Evolutionary conservation across 2,888 invertebrate genomes (phyloP).

Genomic region (Helicoverpa assulta): DNA sequence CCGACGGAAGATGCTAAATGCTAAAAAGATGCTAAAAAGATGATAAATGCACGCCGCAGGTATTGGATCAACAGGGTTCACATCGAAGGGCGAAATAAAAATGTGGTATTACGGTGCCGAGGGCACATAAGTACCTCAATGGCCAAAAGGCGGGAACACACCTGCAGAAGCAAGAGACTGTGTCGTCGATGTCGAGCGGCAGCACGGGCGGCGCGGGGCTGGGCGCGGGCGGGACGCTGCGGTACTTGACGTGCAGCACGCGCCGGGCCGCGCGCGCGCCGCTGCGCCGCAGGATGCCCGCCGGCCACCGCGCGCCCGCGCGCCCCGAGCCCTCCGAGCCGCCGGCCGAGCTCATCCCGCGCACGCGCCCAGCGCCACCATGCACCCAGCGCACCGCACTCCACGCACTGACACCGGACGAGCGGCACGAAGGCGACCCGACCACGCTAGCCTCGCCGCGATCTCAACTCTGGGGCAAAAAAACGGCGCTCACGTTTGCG

Average conservation of each 20-base stretch:
- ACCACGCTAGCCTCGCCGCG: conserved; percentile 2
- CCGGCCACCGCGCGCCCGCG: conserved; percentile 75
- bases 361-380: conserved; percentile 70
- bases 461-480: conserved; percentile 56
- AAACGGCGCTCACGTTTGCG: conserved; percentile 75
- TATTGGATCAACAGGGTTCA: background rate
- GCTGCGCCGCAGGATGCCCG: conserved; percentile 80
- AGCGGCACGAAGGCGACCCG: conserved; percentile 8
- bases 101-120: conserved; percentile 18
- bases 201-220: conserved; percentile 71
- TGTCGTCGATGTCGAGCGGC: conserved; percentile 92
- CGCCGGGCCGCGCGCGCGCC: conserved; percentile 80
- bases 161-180: conserved; percentile 96
- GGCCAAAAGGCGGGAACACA: conserved; percentile 75
- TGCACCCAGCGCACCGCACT: conserved; percentile 61
- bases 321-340: conserved; percentile 65
- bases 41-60: background rate
- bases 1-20: background rate
- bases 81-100: background rate
- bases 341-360: conserved; percentile 73
- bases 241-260: conserved; percentile 83
- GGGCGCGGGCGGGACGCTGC: conserved; percentile 76
- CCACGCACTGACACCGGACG: conserved; percentile 47
- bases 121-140: conserved; percentile 38
- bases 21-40: too few relatives aligned